Conservation (phyloP, 1,140 invertebrate species). For the Arctopsyche grandis region DNA sequence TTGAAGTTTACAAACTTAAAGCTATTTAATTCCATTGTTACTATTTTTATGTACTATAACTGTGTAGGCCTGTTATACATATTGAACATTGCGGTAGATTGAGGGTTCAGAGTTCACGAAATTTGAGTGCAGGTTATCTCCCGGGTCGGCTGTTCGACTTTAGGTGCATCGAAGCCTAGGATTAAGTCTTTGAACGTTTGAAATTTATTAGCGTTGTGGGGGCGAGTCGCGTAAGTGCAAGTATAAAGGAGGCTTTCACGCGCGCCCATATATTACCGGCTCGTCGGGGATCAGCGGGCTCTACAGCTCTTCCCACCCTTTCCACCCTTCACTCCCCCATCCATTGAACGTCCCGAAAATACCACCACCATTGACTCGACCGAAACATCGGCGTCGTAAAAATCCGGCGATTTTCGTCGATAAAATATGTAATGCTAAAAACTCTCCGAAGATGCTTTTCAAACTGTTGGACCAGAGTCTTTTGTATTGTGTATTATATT, state of each 20-base stretch:
- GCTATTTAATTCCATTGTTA: no score
- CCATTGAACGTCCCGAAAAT: conserved; percentile 2
- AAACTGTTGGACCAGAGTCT: no score
- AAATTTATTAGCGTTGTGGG: conserved; percentile 46
- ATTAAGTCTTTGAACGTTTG: conserved; percentile 44
- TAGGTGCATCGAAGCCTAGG: conserved; percentile 35
- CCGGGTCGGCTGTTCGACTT: neutral
- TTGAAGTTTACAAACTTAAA: no score
- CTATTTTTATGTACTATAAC: no score
- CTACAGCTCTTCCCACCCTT: neutral
- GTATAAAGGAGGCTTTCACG: conserved; percentile 50
- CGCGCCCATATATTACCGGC: conserved; percentile 43
- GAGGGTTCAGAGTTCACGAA: no score
- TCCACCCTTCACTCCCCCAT: neutral
- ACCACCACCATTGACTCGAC: neutral
- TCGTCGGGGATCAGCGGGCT: conserved; percentile 35
- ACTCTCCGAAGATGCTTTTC: no score
- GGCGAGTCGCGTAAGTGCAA: conserved; percentile 40
- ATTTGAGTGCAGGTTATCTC: neutral
- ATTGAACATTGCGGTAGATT: no score
- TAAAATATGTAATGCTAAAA: neutral
- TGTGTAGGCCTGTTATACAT: no score
- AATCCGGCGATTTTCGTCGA: neutral
- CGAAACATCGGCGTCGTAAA: neutral
- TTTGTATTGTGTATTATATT: no score